These are phyloP conservation scores for Istiophorus platypterus DNA, from an alignment of 2,113 vertebrate species.

Conservation along the genomic window DNA sequence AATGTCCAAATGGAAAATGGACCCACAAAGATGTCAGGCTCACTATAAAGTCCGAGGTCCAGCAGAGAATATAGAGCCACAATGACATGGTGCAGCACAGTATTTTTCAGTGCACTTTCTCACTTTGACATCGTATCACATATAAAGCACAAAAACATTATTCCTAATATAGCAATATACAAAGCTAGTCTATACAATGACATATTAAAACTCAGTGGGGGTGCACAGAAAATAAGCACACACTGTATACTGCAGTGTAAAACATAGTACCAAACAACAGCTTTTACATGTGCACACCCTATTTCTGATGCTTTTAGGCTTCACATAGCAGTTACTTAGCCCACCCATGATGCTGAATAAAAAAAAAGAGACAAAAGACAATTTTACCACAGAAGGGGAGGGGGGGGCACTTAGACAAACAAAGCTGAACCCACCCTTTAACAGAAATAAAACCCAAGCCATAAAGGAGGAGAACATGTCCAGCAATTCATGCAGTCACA, in stretches of 20 bases:
- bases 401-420: slow-evolving; percentile 49
- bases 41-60: slow-evolving; percentile 51
- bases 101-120: slow-evolving; percentile 75
- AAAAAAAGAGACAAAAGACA: slow-evolving; percentile 60
- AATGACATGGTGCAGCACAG: slow-evolving; percentile 66
- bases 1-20: slow-evolving; percentile 25
- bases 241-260: slow-evolving; percentile 62
- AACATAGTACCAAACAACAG: slow-evolving; percentile 65
- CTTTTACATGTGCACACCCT: slow-evolving; percentile 65
- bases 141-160: slow-evolving; percentile 68
- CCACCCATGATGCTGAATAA: slow-evolving; percentile 42
- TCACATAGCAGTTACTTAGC: slow-evolving; percentile 56
- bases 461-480: slow-evolving; percentile 12
- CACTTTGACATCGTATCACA: slow-evolving; percentile 78
- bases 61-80: slow-evolving; percentile 63
- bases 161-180: slow-evolving; percentile 69
- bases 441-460: slow-evolving; percentile 17
- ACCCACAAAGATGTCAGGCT: slow-evolving; percentile 51
- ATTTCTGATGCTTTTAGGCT: slow-evolving; percentile 59
- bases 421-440: slow-evolving; percentile 35
- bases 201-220: slow-evolving; percentile 51
- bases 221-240: slow-evolving; percentile 65
- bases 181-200: slow-evolving; percentile 68
- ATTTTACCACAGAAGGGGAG: slow-evolving; percentile 55
- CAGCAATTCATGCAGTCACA: slow-evolving; percentile 65